phyloP scores from a whole-genome alignment of 2,113 vertebrate species.

The Lepisosteus oculatus region DNA sequence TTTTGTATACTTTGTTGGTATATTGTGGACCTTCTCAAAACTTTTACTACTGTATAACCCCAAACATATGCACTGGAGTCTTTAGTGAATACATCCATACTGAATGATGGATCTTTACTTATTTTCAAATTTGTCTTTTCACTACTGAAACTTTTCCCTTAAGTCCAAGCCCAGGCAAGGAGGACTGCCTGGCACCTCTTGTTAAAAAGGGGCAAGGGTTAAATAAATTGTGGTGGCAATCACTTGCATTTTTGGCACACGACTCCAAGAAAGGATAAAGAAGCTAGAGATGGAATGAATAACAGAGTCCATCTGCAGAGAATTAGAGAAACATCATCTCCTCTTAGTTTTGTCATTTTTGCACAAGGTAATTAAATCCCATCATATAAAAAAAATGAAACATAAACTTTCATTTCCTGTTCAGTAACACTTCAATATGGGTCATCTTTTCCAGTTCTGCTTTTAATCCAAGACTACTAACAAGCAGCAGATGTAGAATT shows the following conservation, averaged over 20 bases:
- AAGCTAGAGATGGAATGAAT: not conserved
- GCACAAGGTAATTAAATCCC: not conserved
- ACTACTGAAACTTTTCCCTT: not conserved
- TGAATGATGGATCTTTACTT: no score
- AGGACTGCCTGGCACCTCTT: not conserved
- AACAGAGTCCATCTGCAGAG: not conserved
- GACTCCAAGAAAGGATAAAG: not conserved
- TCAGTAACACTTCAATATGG: not conserved
- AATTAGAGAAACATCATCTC: conserved; percentile 11
- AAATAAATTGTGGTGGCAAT: conserved; percentile 14
- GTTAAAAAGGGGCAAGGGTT: conserved; percentile 4
- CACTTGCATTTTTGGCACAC: no score
- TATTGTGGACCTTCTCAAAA: no score
- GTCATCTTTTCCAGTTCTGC: not conserved
- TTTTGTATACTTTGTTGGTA: no score
- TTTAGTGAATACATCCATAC: no score
- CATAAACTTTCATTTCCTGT: conserved; percentile 14
- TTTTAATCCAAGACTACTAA: not conserved
- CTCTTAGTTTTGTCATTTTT: not conserved
- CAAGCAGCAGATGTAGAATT: not conserved
- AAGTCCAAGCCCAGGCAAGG: not conserved
- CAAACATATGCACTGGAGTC: no score
- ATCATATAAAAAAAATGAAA: not conserved
- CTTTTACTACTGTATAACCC: no score
- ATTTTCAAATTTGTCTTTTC: no score